phyloP scores from a whole-genome alignment of 2,113 vertebrate species.

The Gallinago paraguaiae region DNA sequence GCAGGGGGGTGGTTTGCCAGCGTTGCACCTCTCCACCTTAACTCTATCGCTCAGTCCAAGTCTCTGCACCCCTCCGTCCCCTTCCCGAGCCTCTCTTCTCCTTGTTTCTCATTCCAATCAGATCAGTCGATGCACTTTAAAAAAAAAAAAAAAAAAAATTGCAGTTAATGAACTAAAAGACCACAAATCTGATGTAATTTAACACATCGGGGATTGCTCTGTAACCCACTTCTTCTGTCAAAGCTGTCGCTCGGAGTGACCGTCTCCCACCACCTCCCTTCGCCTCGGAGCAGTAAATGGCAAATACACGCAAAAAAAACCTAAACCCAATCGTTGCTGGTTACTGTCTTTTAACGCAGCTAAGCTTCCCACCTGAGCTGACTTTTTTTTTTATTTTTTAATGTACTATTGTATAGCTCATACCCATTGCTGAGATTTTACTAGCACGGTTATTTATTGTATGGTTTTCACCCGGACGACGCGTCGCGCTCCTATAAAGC shows the following conservation, averaged over 20 bases:
- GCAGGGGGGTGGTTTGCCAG: conserved; percentile 14
- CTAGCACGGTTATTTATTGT: conserved; percentile 69
- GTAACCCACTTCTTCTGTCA: conserved; percentile 5
- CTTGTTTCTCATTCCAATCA: conserved; percentile 52
- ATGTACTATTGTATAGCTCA: conserved; percentile 55
- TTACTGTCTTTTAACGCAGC: conserved; percentile 39
- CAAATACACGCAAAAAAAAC: neutral
- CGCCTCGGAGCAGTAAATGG: neutral
- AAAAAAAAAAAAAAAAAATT: neutral
- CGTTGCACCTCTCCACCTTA: conserved; percentile 44
- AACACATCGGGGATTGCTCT: conserved; percentile 32
- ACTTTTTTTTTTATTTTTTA: neutral
- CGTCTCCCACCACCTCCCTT: neutral
- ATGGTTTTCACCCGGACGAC: conserved; percentile 56
- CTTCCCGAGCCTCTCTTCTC: neutral
- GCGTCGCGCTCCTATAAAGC: conserved; percentile 27
- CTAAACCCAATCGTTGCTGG: neutral
- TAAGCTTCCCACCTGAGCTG: conserved; percentile 42
- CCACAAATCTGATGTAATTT: neutral
- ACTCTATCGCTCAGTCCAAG: conserved; percentile 43
- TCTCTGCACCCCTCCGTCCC: conserved; percentile 22
- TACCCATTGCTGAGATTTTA: conserved; percentile 65
- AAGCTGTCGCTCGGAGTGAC: neutral
- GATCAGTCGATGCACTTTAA: conserved; percentile 74
- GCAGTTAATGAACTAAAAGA: conserved; percentile 42